Base-by-base conservation (phyloP, 2,888 invertebrate genomes). In the Leucophenga maculata region DNA sequence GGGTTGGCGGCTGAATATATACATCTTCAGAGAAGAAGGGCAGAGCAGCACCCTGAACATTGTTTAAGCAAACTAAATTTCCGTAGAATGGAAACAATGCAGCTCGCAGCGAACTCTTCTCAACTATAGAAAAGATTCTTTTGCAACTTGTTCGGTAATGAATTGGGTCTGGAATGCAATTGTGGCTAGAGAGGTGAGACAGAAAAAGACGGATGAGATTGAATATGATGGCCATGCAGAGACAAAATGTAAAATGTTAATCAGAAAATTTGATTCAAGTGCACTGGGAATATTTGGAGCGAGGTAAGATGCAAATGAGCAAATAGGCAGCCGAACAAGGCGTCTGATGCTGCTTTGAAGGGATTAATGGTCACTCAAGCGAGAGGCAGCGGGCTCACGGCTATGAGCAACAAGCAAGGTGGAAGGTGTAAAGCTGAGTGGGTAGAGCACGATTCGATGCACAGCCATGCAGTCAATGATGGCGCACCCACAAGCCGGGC, bases 111-210 rank as follows among this genome's bases (percentile, higher is more conserved):
- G 26, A 26, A 26, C 26, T 26, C 26, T 2, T 26, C 26, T 26
- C 26, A 26, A 26, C 26, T 13, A 20, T 18, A 11, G 13, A 1
- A 6, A 20, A 55, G 22, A 55, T 55, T 18, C 55, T 55, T 55
- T 55, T 22, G 55, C 55, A 20, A 20, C 13, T 55, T 8, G 6
- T 55, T 55, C 3, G 22, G 6, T 46, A n/a, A 55, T 22, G 55
- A 55, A 55, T 55, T 20, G 55, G 20, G 55, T 55, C 18, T 55
- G 20, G 55, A 55, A 55, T 55, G 55, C 55, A 55, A 55, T 55
- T 55, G 20, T 20, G 55, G 20, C 18, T 16, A 13, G 55, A 13
- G 11, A 6, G 55, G 18, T 0, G 55, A 13, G 9, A 18, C 3
- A 18, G 22, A 50, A 50, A 50, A 18, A 9, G n/a, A 1, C n/a